Percentiles rank a stretch among this genome's conserved stretches.
phyloP scores from a whole-genome alignment of 2,113 vertebrate species.

The Danionella cerebrum region DNA sequence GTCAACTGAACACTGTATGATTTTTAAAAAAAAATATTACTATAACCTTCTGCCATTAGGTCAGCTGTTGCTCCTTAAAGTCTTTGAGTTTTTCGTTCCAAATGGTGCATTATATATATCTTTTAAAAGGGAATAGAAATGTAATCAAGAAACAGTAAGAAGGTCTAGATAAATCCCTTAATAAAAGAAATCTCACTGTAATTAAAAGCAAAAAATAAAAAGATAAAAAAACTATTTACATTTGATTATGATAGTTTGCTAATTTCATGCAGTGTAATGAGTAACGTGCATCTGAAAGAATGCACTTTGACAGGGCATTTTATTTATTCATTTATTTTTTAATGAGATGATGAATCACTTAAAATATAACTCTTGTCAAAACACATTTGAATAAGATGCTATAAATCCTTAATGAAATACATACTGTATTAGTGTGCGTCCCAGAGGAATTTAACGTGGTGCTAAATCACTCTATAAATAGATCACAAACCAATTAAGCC shows the following conservation, averaged over 20 bases:
- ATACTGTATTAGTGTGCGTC: slow-evolving; percentile 30
- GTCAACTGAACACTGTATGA: no score
- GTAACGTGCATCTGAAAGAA: neutral
- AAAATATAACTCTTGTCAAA: slow-evolving; percentile 24
- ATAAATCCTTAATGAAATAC: slow-evolving; percentile 32
- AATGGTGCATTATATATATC: no score
- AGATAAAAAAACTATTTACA: no score
- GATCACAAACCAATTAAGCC: slow-evolving; percentile 26
- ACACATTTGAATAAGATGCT: slow-evolving; percentile 23
- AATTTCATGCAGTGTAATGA: neutral
- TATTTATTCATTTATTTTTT: neutral
- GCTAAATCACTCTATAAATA: slow-evolving; percentile 27
- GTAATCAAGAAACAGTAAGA: no score
- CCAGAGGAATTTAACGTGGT: slow-evolving; percentile 17
- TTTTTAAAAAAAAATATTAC: no score
- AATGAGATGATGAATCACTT: neutral
- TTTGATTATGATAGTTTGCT: neutral
- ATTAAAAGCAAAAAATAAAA: no score
- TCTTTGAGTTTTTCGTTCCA: no score
- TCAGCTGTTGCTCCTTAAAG: no score
- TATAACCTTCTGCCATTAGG: no score
- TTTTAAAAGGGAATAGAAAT: no score
- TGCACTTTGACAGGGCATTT: neutral
- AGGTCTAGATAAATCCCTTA: no score
- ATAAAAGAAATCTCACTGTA: no score